Evolutionary conservation across 2,113 vertebrate species (phyloP), one percentile per base, ranked within the genome.

Genomic region (Ammospiza caudacuta): DNA sequence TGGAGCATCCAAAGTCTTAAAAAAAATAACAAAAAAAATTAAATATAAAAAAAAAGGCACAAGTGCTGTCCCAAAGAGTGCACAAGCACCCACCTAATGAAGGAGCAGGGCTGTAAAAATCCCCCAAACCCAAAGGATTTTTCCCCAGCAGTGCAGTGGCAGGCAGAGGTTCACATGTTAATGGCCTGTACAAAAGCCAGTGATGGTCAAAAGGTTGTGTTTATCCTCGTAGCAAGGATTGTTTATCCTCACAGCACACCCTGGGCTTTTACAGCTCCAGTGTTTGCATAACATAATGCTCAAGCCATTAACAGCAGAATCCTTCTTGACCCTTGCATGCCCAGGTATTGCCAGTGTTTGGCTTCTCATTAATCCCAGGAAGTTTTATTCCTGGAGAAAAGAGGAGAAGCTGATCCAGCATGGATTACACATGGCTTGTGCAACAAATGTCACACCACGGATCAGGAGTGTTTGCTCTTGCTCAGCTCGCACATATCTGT

Each of bases 201-300:
- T 0, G 9, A 22, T 18, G 91, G 74, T 57, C 83, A 93, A 68
- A 79, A 85, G n/a, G 87, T 85, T 74, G 62, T 84, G 77, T 64
- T 96, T 79, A 75, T 75, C 89, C 86, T 94, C n/a, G 15, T 7
- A 93, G 83, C 62, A 43, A 87, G 66, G 73, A 44, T 8, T 90
- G 68, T 74, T 89, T 68, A 91, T 63, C 69, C 89, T 89, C 69
- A 14, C 52, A 92, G 92, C 88, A 96, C 25, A 23, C 44, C 41
- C 54, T 3, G 63, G 80, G 84, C 89, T 79, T 55, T 72, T 55
- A 59, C 35, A 82, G 83, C 43, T 68, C 73, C 61, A 5, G 1
- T 15, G 35, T 94, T 85, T 80, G 79, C 55, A 41, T 74, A 83
- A 92, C 46, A 51, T 19, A 75, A 74, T 17, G 68, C 52, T 83